Base-by-base conservation (phyloP, 2,797 vertebrate species). In the Mus caroli region DNA sequence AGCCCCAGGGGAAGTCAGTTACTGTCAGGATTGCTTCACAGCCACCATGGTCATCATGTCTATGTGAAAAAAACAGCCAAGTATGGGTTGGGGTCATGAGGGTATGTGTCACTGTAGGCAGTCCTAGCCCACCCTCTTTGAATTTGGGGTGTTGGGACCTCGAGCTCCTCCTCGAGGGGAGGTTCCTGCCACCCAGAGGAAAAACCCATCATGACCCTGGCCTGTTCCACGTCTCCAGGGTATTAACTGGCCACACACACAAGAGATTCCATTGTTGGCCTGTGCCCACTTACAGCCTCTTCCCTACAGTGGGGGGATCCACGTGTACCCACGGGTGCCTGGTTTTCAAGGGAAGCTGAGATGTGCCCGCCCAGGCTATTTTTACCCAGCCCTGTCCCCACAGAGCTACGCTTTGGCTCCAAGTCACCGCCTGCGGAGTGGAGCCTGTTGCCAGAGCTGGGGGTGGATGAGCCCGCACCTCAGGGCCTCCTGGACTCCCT, bases 381-480 rank as follows among this genome's bases (percentile, higher is more conserved):
- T 97, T 97, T 97, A 96, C 77, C 90, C 58, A 24, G 91, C 64
- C 62, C 37, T 24, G 93, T 97, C 95, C 95, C 94, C 96, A 58
- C 85, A 92, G 96, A 93, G 85, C 91, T 75, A 86, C 85, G 73
- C 94, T 76, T 87, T 92, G 96, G 92, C 97, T 96, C 71, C 0
- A 15, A 91, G 95, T 90, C 67, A 43, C 54, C 62, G 92, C 95
- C 89, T 60, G 78, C 88, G 24, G 94, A 93, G 92, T 1, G 1
- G 64, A 94, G 91, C 69, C 88, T 13, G 12, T 90, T 94, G 92
- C 95, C 92, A 96, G 96, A 90, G 69, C 88, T 82, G 96, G 92
- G 97, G 94, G 82, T 85, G 93, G 92, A 46, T n/a, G 52, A 84
- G 94, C 83, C 1, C 0, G 80, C 75, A 67, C 83, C 58, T 58